Evolutionary conservation across 2,113 vertebrate species (phyloP).

Genomic region (Sigmodon hispidus): DNA sequence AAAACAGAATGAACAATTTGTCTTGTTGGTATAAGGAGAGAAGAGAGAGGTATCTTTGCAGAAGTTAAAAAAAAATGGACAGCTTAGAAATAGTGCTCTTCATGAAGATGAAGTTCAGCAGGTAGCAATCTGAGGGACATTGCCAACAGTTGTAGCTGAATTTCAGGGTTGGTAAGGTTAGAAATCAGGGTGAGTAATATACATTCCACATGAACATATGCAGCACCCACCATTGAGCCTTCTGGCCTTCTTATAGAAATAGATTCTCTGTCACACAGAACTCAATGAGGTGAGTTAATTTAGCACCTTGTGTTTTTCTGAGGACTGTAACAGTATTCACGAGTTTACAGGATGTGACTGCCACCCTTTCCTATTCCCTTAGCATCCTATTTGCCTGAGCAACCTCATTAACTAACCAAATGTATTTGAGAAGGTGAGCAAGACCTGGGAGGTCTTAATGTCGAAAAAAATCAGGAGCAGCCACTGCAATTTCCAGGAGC

Average conservation of each 20-base stretch:
- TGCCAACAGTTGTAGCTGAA: not conserved
- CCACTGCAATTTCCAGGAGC: not conserved
- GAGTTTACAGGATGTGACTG: not conserved
- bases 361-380: conserved; percentile 56
- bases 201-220: not conserved
- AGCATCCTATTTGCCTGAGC: not conserved
- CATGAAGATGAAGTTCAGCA: not conserved
- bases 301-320: conserved; percentile 50
- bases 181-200: not conserved
- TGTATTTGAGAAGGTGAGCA: conserved; percentile 1
- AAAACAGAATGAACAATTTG: not conserved
- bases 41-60: not conserved
- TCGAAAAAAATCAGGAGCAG: not conserved
- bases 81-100: not conserved
- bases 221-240: not conserved
- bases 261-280: conserved; percentile 21
- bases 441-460: conserved; percentile 45
- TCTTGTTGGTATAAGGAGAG: not conserved
- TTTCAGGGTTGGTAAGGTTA: not conserved
- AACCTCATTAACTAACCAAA: conserved; percentile 33
- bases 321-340: conserved; percentile 47
- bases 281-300: conserved; percentile 48
- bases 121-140: not conserved
- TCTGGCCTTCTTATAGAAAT: not conserved
- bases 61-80: not conserved